Conservation (phyloP, 2,888 invertebrate species). For the Archaeoteleia sp. region DNA sequence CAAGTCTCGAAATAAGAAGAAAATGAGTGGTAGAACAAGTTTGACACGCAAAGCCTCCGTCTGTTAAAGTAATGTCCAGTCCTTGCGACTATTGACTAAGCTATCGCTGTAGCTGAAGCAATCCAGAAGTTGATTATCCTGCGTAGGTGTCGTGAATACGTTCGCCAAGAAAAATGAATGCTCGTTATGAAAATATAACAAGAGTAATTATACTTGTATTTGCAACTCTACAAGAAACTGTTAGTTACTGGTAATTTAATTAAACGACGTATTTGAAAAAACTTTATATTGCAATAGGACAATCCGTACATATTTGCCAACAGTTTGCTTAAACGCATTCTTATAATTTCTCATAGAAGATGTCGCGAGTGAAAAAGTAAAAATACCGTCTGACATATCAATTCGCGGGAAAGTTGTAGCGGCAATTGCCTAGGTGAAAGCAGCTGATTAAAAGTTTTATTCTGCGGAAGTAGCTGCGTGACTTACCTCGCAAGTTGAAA, state of each 20-base stretch:
- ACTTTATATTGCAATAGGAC: neutral
- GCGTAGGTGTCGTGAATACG: slow-evolving; percentile 29
- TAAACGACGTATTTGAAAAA: neutral
- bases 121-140: slow-evolving; percentile 28
- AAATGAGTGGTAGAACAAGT: slow-evolving; percentile 39
- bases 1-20: slow-evolving; percentile 17
- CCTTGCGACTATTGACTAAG: slow-evolving; percentile 25
- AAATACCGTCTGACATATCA: slow-evolving; percentile 11
- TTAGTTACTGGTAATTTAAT: slow-evolving; percentile 13
- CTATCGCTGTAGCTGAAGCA: slow-evolving; percentile 14
- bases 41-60: slow-evolving; percentile 36
- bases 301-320: neutral
- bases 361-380: too few relatives aligned
- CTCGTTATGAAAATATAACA: slow-evolving; percentile 14
- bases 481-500: slow-evolving; percentile 19
- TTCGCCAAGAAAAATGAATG: slow-evolving; percentile 15
- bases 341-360: too few relatives aligned
- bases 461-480: slow-evolving; percentile 24
- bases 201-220: slow-evolving; percentile 26
- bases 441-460: slow-evolving; percentile 48
- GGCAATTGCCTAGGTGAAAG: slow-evolving; percentile 42
- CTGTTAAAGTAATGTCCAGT: slow-evolving; percentile 18
- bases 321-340: neutral
- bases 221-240: neutral
- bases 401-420: slow-evolving; percentile 32